Conservation (phyloP, 2,113 vertebrate genomes). For the Peromyscus polionotus region DNA sequence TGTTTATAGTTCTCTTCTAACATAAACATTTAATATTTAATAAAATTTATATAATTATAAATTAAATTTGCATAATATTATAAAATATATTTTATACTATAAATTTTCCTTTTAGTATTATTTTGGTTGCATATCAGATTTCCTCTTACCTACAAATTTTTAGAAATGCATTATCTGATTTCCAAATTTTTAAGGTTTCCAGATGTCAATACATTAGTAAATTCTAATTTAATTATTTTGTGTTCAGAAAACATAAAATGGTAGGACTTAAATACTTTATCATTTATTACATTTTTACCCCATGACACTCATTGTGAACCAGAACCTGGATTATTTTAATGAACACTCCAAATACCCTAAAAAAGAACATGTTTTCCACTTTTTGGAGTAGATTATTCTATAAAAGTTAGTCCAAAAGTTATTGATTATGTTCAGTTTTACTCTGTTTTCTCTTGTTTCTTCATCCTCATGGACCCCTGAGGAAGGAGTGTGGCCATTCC, state of each 20-base stretch:
- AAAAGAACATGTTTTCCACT: neutral
- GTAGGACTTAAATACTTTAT: neutral
- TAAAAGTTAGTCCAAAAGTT: neutral
- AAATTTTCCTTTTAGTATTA: neutral
- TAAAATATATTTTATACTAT: neutral
- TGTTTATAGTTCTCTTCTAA: neutral
- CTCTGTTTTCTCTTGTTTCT: neutral
- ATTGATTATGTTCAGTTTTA: neutral
- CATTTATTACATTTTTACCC: neutral
- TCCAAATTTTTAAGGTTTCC: slow-evolving; percentile 14
- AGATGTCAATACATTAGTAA: neutral
- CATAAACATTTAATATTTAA: neutral
- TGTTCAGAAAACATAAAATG: neutral
- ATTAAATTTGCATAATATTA: neutral
- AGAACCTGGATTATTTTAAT: neutral
- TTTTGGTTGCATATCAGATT: neutral
- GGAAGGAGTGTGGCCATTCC: neutral
- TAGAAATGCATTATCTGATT: neutral
- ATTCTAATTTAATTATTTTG: neutral
- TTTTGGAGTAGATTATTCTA: neutral
- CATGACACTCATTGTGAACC: too few relatives aligned
- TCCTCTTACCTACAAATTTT: neutral
- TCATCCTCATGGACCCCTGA: neutral
- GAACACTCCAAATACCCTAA: neutral
- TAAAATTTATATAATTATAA: neutral